Evolutionary conservation across 2,113 vertebrate species (phyloP).

Genomic region (Sprattus sprattus): DNA sequence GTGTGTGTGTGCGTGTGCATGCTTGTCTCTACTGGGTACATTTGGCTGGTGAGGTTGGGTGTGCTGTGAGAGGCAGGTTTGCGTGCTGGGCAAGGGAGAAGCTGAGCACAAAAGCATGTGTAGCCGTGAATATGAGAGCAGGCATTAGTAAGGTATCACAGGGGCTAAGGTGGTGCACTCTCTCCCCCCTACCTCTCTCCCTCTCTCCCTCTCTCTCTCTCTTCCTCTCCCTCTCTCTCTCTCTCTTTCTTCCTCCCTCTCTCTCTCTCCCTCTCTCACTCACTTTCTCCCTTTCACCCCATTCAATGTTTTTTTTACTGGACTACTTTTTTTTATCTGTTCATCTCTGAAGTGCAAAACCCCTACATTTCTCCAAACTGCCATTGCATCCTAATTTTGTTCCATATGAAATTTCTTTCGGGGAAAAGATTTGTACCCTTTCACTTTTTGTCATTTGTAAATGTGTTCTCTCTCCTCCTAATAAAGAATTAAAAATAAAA

Average conservation of each 20-base stretch:
- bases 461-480: not conserved
- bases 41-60: not conserved
- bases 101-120: slow-evolving; percentile 57
- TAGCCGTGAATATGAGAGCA: slow-evolving; percentile 60
- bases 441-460: not conserved
- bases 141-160: not conserved
- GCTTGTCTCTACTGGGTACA: slow-evolving; percentile 27
- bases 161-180: slow-evolving; percentile 50
- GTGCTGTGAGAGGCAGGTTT: slow-evolving; percentile 36
- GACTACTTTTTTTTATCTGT: not conserved
- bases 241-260: slow-evolving; percentile 30
- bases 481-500: too few species aligned
- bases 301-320: not conserved
- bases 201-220: not conserved
- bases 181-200: slow-evolving; percentile 45
- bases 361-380: not conserved
- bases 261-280: slow-evolving; percentile 7
- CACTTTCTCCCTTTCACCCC: slow-evolving; percentile 13
- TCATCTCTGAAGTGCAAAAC: not conserved
- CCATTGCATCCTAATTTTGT: not conserved
- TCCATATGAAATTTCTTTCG: not conserved
- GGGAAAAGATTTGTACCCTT: not conserved
- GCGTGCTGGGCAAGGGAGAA: slow-evolving; percentile 37
- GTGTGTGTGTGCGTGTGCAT: not conserved
- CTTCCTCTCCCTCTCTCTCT: not conserved